These are phyloP conservation scores for Diachasmimorpha longicaudata DNA, from an alignment of 1,140 invertebrate species.

Conservation along the genomic window DNA sequence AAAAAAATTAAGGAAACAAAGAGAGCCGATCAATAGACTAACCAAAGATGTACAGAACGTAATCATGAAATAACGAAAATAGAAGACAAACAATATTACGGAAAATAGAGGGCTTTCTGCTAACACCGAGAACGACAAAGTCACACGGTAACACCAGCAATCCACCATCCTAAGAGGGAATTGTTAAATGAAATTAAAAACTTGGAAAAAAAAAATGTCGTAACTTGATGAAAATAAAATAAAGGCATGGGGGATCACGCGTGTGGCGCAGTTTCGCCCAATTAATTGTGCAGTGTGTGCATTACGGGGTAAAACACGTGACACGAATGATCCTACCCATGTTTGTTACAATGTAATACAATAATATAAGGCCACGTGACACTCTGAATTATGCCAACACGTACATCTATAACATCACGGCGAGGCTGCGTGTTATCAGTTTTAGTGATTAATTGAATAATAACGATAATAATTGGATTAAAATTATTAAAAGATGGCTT, in stretches of 20 bases:
- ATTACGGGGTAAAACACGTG: not conserved
- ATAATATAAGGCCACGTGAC: slow-evolving; percentile 33
- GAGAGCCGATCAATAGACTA: slow-evolving; percentile 28
- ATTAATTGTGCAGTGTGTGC: not conserved
- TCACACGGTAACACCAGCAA: slow-evolving; percentile 63
- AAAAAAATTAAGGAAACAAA: slow-evolving; percentile 16
- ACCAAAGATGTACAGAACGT: slow-evolving; percentile 18
- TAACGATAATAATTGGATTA: not conserved
- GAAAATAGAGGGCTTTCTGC: slow-evolving; percentile 55
- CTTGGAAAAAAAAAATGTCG: slow-evolving; percentile 29
- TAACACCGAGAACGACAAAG: slow-evolving; percentile 63
- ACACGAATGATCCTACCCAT: slow-evolving; percentile 21
- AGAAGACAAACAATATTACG: slow-evolving; percentile 22
- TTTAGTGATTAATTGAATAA: not conserved
- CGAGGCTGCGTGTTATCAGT: not conserved
- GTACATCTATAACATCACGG: slow-evolving; percentile 2
- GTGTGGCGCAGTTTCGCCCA: not conserved
- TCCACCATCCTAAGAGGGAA: slow-evolving; percentile 57
- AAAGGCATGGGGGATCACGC: slow-evolving; percentile 13
- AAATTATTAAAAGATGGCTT: slow-evolving; percentile 25
- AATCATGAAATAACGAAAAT: not conserved
- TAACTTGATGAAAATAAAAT: slow-evolving; percentile 29
- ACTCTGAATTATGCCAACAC: not conserved
- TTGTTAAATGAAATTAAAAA: slow-evolving; percentile 13
- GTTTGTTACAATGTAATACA: slow-evolving; percentile 24